Evolutionary conservation across 2,888 invertebrate species (phyloP), one percentile per base, ranked within the genome.

Genomic region (Liodrosophila aerea): DNA sequence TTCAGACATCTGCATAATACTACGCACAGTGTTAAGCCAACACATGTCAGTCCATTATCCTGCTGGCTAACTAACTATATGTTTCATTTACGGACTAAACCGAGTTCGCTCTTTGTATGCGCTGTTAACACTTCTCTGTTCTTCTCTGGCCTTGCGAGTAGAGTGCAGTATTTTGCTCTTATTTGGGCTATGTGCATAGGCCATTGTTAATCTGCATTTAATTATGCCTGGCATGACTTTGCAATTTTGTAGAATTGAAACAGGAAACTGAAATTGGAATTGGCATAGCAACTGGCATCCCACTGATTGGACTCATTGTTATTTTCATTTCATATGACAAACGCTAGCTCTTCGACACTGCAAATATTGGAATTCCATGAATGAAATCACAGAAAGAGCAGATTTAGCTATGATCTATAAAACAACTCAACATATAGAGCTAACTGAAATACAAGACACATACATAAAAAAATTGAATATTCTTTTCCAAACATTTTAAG

Each of bases 281-380:
- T 54, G 93, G 93, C 0, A 94, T 94, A 43, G 95, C 95, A n/a
- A 92, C 94, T 53, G 93, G 93, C 0, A 94, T 96, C 16, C 94
- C 94, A 68, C 87, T 94, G 8, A 92, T 95, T 49, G 93, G 95
- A 0, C 92, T 96, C 0, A 76, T 93, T 1, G 89, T 94, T 7
- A 92, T 95, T n/a, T 93, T 94, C 88, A 88, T 92, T 0, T 90
- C 94, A 1, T 18, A 30, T 94, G 94, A 88, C 93, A 94, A 12
- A 22, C 22, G 22, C 22, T 22, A 22, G 22, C n/a, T n/a, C n/a
- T n/a, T n/a, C n/a, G n/a, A n/a, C n/a, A n/a, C n/a, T n/a, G n/a
- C n/a, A n/a, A n/a, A n/a, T n/a, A n/a, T n/a, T n/a, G n/a, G n/a
- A n/a, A n/a, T n/a, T n/a, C n/a, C n/a, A n/a, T n/a, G n/a, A n/a